phyloP scores from a whole-genome alignment of 2,888 invertebrate genomes.

The Pristionchus maxplancki region DNA sequence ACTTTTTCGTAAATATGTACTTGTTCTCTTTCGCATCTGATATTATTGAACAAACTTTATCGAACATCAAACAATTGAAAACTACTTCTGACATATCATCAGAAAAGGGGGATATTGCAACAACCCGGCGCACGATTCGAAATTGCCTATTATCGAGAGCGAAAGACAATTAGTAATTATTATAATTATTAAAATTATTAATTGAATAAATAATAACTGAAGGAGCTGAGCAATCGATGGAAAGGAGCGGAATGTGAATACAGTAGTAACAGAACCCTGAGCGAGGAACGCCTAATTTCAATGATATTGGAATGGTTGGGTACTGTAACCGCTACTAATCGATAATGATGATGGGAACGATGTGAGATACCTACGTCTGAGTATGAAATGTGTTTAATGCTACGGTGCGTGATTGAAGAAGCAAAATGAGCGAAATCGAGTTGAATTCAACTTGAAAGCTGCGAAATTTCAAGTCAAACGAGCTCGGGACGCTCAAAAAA shows the following conservation, averaged over 20 bases:
- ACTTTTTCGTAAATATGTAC: too few relatives aligned
- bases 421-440: not conserved
- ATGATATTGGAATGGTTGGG: conserved; percentile 27
- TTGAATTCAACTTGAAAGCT: conserved; percentile 1
- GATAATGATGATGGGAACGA: not conserved
- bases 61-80: conserved; percentile 13
- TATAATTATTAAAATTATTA: conserved; percentile 16
- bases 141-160: not conserved
- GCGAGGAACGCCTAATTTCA: conserved; percentile 16
- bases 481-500: not conserved
- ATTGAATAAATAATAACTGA: not conserved
- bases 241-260: conserved; percentile 17
- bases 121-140: conserved; percentile 31
- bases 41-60: conserved; percentile 6
- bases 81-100: not conserved
- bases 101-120: conserved; percentile 23
- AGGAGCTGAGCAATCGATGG: conserved; percentile 32
- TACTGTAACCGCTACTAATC: conserved; percentile 16
- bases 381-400: conserved; percentile 39
- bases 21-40: too few relatives aligned
- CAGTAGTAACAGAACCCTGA: conserved; percentile 29
- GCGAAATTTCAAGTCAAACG: conserved; percentile 25
- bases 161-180: conserved; percentile 43
- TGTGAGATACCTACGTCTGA: conserved; percentile 43
- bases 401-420: not conserved